Conservation (phyloP, 2,888 invertebrate genomes). For the Drosophila cyrtoloma region DNA sequence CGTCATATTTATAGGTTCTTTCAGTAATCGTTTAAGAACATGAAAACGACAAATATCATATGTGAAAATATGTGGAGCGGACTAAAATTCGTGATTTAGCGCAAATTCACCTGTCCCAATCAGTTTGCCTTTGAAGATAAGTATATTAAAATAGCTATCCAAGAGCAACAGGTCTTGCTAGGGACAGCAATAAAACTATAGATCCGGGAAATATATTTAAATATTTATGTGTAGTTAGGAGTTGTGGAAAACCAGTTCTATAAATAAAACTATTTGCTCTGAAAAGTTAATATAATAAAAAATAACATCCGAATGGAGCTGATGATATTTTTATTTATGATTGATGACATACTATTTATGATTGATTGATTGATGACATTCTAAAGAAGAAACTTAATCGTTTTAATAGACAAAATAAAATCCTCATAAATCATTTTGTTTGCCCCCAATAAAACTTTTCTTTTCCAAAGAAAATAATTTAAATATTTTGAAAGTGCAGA, state of each 20-base stretch:
- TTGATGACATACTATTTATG: neutral
- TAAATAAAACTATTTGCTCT: neutral
- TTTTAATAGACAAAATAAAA: neutral
- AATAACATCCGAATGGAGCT: neutral
- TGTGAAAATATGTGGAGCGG: constrained; percentile 9
- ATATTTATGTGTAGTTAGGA: neutral
- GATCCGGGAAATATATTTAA: neutral
- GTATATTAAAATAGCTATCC: neutral
- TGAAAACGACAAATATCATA: constrained; percentile 22
- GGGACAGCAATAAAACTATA: neutral
- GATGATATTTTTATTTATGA: neutral
- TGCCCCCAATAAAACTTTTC: neutral
- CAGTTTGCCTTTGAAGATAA: constrained; percentile 19
- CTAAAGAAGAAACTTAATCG: neutral
- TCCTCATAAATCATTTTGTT: neutral
- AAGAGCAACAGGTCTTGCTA: constrained; percentile 11
- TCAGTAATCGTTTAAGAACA: constrained; percentile 48
- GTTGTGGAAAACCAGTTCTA: neutral
- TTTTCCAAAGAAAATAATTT: neutral
- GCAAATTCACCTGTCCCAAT: constrained; percentile 52
- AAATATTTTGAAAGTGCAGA: neutral
- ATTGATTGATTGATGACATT: neutral
- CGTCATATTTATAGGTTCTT: constrained; percentile 38
- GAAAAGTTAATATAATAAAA: neutral
- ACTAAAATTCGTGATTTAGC: constrained; percentile 1